Evolutionary conservation across 2,113 vertebrate genomes (phyloP).

Genomic region (Galemys pyrenaicus): DNA sequence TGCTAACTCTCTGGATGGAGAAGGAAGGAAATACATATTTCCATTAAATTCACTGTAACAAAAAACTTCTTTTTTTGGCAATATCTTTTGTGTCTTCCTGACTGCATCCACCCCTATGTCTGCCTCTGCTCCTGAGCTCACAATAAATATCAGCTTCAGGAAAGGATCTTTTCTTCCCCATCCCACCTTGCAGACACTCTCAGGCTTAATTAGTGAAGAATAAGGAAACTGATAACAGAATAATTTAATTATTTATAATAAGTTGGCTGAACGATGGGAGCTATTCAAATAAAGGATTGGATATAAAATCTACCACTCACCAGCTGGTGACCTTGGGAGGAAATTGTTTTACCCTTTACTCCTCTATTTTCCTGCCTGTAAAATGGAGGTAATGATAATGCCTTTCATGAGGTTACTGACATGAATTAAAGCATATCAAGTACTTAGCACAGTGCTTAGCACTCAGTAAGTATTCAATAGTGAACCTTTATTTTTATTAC

Average conservation of each 20-base stretch:
- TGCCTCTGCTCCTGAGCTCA: not conserved
- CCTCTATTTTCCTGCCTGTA: not conserved
- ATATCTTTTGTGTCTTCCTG: not conserved
- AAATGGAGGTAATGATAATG: not conserved
- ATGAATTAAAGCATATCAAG: not conserved
- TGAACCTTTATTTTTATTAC: not conserved
- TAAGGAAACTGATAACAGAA: not conserved
- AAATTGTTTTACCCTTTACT: not conserved
- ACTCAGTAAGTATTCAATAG: not conserved
- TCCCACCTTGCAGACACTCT: not conserved
- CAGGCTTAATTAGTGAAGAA: not conserved
- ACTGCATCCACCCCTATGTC: not conserved
- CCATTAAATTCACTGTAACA: not conserved
- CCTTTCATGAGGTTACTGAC: not conserved
- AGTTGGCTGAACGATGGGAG: not conserved
- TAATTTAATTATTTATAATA: conserved; percentile 14
- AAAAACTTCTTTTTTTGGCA: not conserved
- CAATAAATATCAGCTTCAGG: not conserved
- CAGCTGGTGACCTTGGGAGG: not conserved
- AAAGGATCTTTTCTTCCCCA: not conserved
- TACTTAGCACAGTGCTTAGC: not conserved
- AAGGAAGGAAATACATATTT: not conserved
- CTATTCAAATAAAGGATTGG: not conserved
- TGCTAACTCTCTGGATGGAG: not conserved
- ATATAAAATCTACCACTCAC: not conserved